Percentiles rank a stretch among this genome's conserved stretches.
These are phyloP conservation scores for Smittia aterrima DNA, from an alignment of 2,888 invertebrate species.

Conservation along the genomic window DNA sequence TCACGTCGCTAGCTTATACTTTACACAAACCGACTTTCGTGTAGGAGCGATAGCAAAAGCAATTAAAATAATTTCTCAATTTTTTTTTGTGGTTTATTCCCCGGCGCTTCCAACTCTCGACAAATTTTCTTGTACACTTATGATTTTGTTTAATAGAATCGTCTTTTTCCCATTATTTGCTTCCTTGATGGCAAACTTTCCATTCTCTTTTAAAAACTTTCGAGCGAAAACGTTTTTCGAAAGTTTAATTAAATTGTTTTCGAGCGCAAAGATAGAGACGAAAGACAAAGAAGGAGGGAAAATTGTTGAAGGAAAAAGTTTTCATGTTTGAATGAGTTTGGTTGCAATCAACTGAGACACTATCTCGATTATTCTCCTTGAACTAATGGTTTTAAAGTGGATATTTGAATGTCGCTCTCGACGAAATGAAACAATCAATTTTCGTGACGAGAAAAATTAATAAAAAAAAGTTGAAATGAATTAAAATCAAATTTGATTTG, in stretches of 20 bases:
- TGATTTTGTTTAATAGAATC: constrained; percentile 8
- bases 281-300: not conserved
- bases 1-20: not conserved
- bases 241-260: constrained; percentile 32
- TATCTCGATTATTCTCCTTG: not conserved
- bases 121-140: not conserved
- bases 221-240: constrained; percentile 10
- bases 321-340: constrained; percentile 10
- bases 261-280: not conserved
- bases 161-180: constrained; percentile 17
- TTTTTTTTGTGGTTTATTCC: not conserved
- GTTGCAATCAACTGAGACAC: constrained; percentile 10
- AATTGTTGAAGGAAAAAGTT: not conserved
- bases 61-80: constrained; percentile 5
- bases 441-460: not conserved
- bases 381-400: not conserved
- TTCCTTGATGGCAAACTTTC: constrained; percentile 7
- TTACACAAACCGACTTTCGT: not conserved
- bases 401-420: not conserved
- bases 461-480: not conserved
- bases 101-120: too few species aligned
- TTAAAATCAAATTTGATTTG: too few species aligned
- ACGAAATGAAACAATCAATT: not conserved
- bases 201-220: constrained; percentile 8
- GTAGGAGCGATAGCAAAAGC: not conserved